Evolutionary conservation across 2,888 invertebrate species (phyloP).

Genomic region (Sisyra nigra): DNA sequence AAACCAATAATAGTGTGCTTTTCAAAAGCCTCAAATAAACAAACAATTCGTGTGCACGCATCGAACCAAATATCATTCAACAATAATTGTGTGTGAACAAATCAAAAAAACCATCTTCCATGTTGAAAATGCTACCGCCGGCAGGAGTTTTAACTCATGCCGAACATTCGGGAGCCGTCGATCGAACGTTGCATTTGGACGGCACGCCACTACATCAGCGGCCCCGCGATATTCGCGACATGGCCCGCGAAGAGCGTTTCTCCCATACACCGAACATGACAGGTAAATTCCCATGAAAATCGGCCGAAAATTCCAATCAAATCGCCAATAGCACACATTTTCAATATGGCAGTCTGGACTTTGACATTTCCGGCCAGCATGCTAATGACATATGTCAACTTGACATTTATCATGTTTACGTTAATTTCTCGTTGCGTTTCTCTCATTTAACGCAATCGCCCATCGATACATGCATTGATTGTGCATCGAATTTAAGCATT

Average conservation of each 20-base stretch:
- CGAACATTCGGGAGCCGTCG: background rate
- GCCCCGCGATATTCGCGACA: slow-evolving; percentile 7
- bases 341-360: slow-evolving; percentile 8
- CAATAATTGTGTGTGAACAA: background rate
- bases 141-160: slow-evolving; percentile 5
- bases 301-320: background rate
- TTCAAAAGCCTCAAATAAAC: background rate
- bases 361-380: slow-evolving; percentile 8
- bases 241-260: slow-evolving; percentile 7
- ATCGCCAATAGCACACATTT: background rate
- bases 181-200: background rate
- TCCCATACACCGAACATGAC: slow-evolving; percentile 2
- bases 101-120: slow-evolving; percentile 1
- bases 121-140: slow-evolving; percentile 9
- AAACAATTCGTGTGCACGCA: background rate
- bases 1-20: background rate
- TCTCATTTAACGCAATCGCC: background rate
- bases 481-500: background rate
- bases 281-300: background rate
- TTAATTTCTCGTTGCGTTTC: background rate
- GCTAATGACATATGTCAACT: slow-evolving; percentile 8
- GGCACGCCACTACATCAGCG: background rate
- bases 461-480: background rate
- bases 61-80: background rate
- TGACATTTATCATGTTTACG: slow-evolving; percentile 6